These are phyloP conservation scores for Graphium colonna DNA, from an alignment of 2,888 invertebrate genomes.

Conservation along the genomic window DNA sequence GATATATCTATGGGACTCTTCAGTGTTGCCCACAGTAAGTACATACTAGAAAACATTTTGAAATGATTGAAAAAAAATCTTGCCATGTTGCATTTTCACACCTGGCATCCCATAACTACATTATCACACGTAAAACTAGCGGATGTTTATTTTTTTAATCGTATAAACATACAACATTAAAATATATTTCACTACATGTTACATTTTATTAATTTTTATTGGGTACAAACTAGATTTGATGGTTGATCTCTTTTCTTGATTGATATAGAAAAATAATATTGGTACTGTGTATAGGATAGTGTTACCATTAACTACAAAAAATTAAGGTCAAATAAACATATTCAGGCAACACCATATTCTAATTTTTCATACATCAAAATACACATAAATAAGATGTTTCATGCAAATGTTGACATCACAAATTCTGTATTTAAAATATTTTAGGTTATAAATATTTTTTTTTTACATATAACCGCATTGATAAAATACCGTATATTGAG, in stretches of 20 bases:
- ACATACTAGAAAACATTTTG: not conserved
- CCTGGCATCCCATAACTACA: conserved; percentile 3
- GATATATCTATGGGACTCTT: not conserved
- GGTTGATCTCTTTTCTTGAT: conserved; percentile 3
- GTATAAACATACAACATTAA: conserved; percentile 17
- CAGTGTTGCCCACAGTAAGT: not conserved
- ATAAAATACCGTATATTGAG: too few species aligned
- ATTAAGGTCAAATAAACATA: not conserved
- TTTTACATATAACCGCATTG: conserved; percentile 4
- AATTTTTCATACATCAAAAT: not conserved
- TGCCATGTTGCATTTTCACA: not conserved
- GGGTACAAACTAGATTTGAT: conserved; percentile 21
- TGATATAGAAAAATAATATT: conserved; percentile 21
- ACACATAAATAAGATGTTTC: not conserved
- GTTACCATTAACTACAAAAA: not conserved
- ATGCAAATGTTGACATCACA: not conserved
- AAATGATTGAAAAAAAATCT: not conserved
- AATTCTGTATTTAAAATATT: not conserved
- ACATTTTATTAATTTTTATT: conserved; percentile 7
- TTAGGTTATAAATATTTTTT: conserved; percentile 1
- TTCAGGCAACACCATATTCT: not conserved
- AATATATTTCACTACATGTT: conserved; percentile 17
- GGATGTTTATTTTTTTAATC: conserved; percentile 8
- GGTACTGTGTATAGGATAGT: conserved; percentile 16
- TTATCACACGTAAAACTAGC: conserved; percentile 14